Evolutionary conservation across 2,113 vertebrate species (phyloP), one percentile per base, ranked within the genome.

Genomic region (Steatornis caripensis): DNA sequence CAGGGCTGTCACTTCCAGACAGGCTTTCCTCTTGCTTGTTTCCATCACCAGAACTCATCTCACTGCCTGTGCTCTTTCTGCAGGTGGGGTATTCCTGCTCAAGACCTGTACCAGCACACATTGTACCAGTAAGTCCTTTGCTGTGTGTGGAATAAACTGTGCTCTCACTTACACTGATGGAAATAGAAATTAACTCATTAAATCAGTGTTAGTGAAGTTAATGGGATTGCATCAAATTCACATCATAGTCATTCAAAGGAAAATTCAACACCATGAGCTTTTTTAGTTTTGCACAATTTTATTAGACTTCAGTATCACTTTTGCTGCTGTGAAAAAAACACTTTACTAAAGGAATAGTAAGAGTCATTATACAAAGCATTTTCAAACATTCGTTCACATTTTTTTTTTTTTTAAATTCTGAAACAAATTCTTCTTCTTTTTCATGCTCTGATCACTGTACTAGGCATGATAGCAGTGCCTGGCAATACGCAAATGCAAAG

Each of bases 1-100:
- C n/a, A 74, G 15, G 10, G 10, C 10, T 2, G 2, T n/a, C 15
- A n/a, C 17, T 61, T 17, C 6, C 3, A 4, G 10, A 5, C 13
- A 77, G 24, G 11, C 2, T 51, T 88, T 68, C 9, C 19, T 64
- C 15, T 78, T 85, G 9, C 14, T 41, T 85, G 29, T 75, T 70
- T 60, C 21, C 10, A 27, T 54, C 39, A 66, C 4, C 39, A 74
- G 18, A 62, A 7, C 12, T 41, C 30, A 48, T 12, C 3, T 54
- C 16, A 49, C 7, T 61, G 21, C 11, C 15, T 6, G 1, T 41
- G 6, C 4, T 53, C 2, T 54, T 84, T 81, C 26, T 5, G 15
- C 5, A 15, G 8, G 5, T 36, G 8, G 37, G 5, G n/a, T 79
- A 37, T 20, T 83, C 11, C 39, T 36, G 10, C 41, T 26, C 10